These are phyloP conservation scores for Brachionus sp. DNA, from an alignment of 1,140 invertebrate species.

Conservation along the genomic window DNA sequence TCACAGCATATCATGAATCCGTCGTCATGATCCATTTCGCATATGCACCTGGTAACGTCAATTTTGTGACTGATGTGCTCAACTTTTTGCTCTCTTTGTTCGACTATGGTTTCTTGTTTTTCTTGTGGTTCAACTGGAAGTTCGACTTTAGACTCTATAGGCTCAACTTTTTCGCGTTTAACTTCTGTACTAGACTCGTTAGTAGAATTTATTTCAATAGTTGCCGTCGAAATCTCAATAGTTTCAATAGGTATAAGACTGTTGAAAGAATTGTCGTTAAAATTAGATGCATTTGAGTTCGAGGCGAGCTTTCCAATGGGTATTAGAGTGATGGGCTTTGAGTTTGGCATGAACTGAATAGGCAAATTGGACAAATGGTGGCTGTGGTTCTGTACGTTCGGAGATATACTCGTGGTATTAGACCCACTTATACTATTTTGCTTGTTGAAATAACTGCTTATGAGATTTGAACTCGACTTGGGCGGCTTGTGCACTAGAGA, in stretches of 20 bases:
- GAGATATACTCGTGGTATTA: neutral
- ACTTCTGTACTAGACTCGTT: neutral
- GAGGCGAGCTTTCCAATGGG: neutral
- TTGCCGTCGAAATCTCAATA: slow-evolving; percentile 11
- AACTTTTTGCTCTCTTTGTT: neutral
- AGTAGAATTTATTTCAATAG: slow-evolving; percentile 35
- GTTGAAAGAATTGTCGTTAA: slow-evolving; percentile 8
- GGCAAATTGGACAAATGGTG: neutral
- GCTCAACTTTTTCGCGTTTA: neutral
- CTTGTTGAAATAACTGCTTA: slow-evolving; percentile 28
- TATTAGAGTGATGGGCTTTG: slow-evolving; percentile 9
- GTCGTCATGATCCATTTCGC: slow-evolving; percentile 26
- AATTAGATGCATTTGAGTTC: neutral
- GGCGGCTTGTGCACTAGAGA: neutral
- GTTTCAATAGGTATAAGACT: slow-evolving; percentile 10
- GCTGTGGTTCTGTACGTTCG: neutral
- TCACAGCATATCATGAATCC: slow-evolving; percentile 33
- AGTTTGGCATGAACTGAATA: slow-evolving; percentile 19
- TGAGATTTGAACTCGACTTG: slow-evolving; percentile 19
- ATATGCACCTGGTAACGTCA: slow-evolving; percentile 30
- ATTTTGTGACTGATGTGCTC: neutral
- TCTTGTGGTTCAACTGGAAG: no score
- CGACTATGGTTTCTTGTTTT: no score
- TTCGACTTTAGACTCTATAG: neutral
- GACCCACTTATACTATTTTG: neutral